Percentiles rank a stretch among this genome's conserved stretches.
phyloP scores from a whole-genome alignment of 92 coral and sea anemone genomes.

The Pocillopora meandrina region DNA sequence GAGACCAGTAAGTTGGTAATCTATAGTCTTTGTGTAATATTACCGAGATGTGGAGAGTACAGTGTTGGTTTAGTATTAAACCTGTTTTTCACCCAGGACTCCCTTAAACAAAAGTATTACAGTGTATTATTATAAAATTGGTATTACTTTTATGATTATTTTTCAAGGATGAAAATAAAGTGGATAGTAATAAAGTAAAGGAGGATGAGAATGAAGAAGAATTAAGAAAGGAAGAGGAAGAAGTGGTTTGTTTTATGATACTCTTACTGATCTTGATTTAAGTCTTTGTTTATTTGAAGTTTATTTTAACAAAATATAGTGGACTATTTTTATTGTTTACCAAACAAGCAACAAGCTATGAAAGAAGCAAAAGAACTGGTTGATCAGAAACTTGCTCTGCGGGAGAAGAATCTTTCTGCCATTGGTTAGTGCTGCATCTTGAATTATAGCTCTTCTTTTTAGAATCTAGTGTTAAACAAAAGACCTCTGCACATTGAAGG shows the following conservation, averaged over 20 bases:
- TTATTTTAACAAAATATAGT: background rate
- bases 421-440: conserved; percentile 44
- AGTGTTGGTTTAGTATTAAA: too few species aligned
- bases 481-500: too few species aligned
- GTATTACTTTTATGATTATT: background rate
- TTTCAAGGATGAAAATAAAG: conserved; percentile 44
- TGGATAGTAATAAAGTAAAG: conserved; percentile 26
- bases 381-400: conserved; percentile 62
- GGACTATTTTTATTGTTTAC: background rate
- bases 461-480: too few species aligned
- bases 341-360: conserved; percentile 70
- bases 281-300: background rate
- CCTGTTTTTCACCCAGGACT: too few species aligned
- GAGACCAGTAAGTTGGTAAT: too few species aligned
- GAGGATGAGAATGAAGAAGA: conserved; percentile 78
- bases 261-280: too few species aligned
- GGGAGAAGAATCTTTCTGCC: conserved; percentile 82
- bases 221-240: conserved; percentile 73
- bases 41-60: too few species aligned
- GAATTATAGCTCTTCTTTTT: too few species aligned
- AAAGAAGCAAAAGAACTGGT: conserved; percentile 83
- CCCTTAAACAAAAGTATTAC: too few species aligned
- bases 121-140: background rate
- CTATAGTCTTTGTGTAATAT: too few species aligned
- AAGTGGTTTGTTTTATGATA: conserved; percentile 9